Evolutionary conservation across 2,888 invertebrate species (phyloP).

Genomic region (Linyphia triangularis): DNA sequence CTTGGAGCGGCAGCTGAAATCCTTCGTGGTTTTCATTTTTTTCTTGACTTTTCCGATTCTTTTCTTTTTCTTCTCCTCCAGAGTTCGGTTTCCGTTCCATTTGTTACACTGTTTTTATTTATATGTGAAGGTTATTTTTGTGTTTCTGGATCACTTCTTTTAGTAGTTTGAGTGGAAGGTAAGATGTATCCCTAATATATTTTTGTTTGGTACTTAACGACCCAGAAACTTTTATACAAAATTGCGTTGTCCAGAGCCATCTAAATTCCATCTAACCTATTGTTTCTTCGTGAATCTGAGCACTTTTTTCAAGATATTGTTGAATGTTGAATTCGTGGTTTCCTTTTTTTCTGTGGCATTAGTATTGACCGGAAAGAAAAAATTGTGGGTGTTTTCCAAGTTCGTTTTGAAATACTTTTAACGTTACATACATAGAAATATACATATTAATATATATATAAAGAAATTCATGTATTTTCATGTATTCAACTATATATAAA

Average conservation of each 20-base stretch:
- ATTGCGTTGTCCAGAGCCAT: not conserved
- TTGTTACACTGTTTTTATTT: slow-evolving; percentile 8
- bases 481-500: no score
- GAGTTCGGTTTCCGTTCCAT: slow-evolving; percentile 15
- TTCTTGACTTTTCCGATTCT: not conserved
- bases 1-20: not conserved
- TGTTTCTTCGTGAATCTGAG: not conserved
- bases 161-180: not conserved
- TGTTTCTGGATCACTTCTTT: slow-evolving; percentile 3
- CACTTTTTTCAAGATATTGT: not conserved
- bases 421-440: no score
- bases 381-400: no score
- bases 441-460: no score
- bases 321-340: not conserved
- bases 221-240: not conserved
- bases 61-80: not conserved
- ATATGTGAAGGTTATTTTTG: slow-evolving; percentile 1
- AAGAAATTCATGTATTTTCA: no score
- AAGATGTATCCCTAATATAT: not conserved
- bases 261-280: not conserved
- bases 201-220: slow-evolving; percentile 2
- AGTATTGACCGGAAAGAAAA: not conserved
- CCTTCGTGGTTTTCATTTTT: slow-evolving; percentile 3
- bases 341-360: not conserved
- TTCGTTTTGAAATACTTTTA: no score